These are phyloP conservation scores for Diarsia brunnea DNA, from an alignment of 2,888 invertebrate species.

Conservation along the genomic window DNA sequence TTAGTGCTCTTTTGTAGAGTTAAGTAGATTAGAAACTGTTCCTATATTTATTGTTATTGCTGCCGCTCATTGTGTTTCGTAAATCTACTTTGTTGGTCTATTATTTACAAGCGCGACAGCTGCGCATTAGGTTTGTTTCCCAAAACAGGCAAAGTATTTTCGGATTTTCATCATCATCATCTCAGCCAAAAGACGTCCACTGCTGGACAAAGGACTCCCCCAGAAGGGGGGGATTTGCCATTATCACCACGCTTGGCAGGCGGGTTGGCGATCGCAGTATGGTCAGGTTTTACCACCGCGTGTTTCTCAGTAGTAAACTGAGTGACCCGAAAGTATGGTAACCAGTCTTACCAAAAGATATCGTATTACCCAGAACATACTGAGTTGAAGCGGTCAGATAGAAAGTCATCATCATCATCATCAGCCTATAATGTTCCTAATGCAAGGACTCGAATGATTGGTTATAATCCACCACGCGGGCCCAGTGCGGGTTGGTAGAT, in stretches of 20 bases:
- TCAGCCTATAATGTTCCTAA: too few species aligned
- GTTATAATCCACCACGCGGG: too few species aligned
- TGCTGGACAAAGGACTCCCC: too few species aligned
- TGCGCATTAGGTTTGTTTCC: background rate
- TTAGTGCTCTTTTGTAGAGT: slow-evolving; percentile 30
- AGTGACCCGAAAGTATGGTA: background rate
- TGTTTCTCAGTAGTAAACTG: background rate
- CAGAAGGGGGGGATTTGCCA: too few species aligned
- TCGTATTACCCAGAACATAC: too few species aligned
- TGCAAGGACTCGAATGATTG: too few species aligned
- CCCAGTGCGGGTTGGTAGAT: too few species aligned
- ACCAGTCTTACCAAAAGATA: background rate
- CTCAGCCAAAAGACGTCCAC: too few species aligned
- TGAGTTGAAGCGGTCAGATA: background rate
- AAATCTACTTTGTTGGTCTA: background rate
- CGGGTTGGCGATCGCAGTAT: too few species aligned
- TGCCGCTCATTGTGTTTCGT: background rate
- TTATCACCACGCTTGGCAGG: too few species aligned
- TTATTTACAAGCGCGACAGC: background rate
- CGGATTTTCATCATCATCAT: too few species aligned
- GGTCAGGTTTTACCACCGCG: background rate
- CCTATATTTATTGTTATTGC: slow-evolving; percentile 2
- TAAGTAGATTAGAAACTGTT: slow-evolving; percentile 1
- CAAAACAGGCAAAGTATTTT: background rate
- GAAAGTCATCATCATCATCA: too few species aligned